Conservation (phyloP, 2,113 vertebrate genomes). For the Podarcis raffonei region DNA sequence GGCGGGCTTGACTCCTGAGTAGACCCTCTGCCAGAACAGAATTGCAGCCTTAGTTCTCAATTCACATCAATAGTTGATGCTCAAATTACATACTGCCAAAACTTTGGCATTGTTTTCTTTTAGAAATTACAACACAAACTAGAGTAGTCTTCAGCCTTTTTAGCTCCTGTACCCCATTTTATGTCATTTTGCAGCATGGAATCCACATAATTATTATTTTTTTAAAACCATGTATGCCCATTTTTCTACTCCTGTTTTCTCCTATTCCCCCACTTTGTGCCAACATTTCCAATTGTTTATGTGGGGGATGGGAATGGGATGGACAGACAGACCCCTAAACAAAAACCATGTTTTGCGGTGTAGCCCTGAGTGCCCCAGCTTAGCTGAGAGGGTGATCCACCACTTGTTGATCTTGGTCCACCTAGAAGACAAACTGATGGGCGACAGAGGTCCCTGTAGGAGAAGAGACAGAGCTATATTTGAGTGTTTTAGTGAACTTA, state of each 20-base stretch:
- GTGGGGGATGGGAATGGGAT: no score
- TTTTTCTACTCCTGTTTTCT: not conserved
- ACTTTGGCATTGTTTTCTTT: slow-evolving; percentile 36
- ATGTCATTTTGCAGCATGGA: not conserved
- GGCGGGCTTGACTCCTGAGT: no score
- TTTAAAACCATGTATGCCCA: not conserved
- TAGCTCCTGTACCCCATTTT: not conserved
- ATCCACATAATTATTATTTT: no score
- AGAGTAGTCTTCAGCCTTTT: not conserved
- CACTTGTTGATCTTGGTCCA: not conserved
- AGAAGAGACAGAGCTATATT: slow-evolving; percentile 17
- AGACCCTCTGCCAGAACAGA: no score
- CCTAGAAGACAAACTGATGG: not conserved
- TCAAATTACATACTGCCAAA: slow-evolving; percentile 57
- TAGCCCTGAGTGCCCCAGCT: not conserved
- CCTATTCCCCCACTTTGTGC: not conserved
- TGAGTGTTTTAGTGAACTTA: slow-evolving; percentile 50
- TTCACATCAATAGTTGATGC: slow-evolving; percentile 38
- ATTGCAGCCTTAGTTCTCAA: slow-evolving; percentile 32
- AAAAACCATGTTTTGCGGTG: no score
- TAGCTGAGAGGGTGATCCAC: not conserved
- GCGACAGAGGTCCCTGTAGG: slow-evolving; percentile 50
- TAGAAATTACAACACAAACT: not conserved
- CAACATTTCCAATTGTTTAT: no score
- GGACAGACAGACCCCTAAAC: no score